Evolutionary conservation across 2,113 vertebrate species (phyloP).

Genomic region (Hemibagrus wyckioides): DNA sequence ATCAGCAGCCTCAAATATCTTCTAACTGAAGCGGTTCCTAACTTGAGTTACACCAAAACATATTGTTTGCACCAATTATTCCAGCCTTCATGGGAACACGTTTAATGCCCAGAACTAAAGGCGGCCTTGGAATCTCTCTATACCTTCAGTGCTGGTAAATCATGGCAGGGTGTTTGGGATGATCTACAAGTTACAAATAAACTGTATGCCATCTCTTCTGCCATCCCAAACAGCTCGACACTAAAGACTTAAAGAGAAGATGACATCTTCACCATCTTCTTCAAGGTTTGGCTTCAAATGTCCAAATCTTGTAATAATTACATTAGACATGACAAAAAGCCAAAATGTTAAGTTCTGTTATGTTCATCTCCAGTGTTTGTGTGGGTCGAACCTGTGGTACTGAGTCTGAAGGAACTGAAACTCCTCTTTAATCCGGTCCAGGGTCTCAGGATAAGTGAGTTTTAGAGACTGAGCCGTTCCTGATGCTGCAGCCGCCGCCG

Average conservation of each 20-base stretch:
- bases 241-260: neutral
- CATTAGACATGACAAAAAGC: neutral
- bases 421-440: slow-evolving; percentile 93
- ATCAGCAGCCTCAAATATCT: neutral
- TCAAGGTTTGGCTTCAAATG: neutral
- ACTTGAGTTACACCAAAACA: neutral
- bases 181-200: neutral
- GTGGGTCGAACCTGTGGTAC: slow-evolving; percentile 82
- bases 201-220: neutral
- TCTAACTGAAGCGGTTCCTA: neutral
- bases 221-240: neutral
- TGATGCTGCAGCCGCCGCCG: slow-evolving; percentile 72
- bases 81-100: neutral
- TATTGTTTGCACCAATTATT: neutral
- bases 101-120: neutral
- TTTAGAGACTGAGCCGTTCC: slow-evolving; percentile 84
- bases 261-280: neutral
- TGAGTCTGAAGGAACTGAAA: slow-evolving; percentile 93
- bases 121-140: neutral
- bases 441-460: slow-evolving; percentile 87
- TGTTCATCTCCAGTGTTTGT: neutral
- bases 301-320: neutral
- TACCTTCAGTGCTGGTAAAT: neutral
- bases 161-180: no score
- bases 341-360: neutral